These are phyloP conservation scores for Nyctibius grandis DNA, from an alignment of 2,797 vertebrate genomes.

Conservation along the genomic window DNA sequence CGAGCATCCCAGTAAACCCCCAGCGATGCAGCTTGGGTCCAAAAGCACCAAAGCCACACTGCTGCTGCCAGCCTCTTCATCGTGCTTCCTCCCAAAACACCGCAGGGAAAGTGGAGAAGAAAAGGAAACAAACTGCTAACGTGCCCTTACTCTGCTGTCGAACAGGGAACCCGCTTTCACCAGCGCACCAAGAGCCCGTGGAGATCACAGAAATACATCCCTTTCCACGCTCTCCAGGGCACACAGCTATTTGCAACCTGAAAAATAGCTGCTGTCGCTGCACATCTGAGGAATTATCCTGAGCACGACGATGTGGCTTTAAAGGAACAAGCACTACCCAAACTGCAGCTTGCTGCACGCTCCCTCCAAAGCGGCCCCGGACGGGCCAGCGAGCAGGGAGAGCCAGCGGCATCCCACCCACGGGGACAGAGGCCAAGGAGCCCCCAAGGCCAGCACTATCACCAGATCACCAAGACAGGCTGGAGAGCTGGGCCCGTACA, in stretches of 20 bases:
- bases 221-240: not conserved
- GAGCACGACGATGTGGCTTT: not conserved
- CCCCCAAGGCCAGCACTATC: not conserved
- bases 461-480: too few species aligned
- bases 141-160: not conserved
- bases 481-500: too few species aligned
- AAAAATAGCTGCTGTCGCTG: slow-evolving; percentile 1
- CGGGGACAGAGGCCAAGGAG: not conserved
- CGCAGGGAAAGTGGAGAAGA: not conserved
- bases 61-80: not conserved
- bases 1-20: rapidly evolving
- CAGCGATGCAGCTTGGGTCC: not conserved
- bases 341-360: not conserved
- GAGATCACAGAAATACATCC: not conserved
- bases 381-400: rapidly evolving
- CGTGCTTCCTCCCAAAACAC: not conserved
- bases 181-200: not conserved
- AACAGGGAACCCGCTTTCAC: not conserved
- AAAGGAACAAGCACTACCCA: not conserved
- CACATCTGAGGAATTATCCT: not conserved
- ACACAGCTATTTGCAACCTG: not conserved
- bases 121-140: not conserved
- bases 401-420: not conserved
- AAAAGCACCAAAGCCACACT: not conserved
- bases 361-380: not conserved